phyloP scores from a whole-genome alignment of 2,888 invertebrate species.

The Ectobius pallidus region DNA sequence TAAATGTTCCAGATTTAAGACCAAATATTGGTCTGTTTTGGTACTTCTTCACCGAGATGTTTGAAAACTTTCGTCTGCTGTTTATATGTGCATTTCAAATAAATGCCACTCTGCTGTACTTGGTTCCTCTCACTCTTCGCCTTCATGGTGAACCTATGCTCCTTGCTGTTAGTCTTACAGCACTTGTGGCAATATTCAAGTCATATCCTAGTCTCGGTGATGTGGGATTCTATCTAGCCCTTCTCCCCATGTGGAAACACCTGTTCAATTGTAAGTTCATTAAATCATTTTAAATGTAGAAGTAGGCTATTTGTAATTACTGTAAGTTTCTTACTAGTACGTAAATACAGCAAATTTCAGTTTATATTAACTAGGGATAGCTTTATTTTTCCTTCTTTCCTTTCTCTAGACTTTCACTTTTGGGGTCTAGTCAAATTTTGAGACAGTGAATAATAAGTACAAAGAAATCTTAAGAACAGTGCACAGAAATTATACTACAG shows the following conservation, averaged over 20 bases:
- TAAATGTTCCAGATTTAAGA: constrained; percentile 89
- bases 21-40: constrained; percentile 98
- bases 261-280: constrained; percentile 85
- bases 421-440: too few species aligned
- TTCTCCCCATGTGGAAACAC: constrained; percentile 91
- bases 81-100: constrained; percentile 98
- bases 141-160: constrained; percentile 81
- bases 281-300: too few species aligned
- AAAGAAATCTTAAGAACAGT: too few species aligned
- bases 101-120: constrained; percentile 89
- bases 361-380: too few species aligned
- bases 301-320: too few species aligned
- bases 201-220: constrained; percentile 97
- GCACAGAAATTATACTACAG: too few species aligned
- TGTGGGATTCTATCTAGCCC: constrained; percentile 87
- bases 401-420: too few species aligned
- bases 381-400: too few species aligned
- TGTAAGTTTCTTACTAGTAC: too few species aligned
- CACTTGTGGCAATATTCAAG: constrained; percentile 89
- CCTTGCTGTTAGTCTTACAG: constrained; percentile 77
- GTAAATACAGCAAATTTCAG: too few species aligned
- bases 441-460: too few species aligned
- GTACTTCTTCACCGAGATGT: constrained; percentile 99
- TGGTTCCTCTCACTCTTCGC: constrained; percentile 83
- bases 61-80: constrained; percentile 95